Percentiles rank a stretch among this genome's conserved stretches.
phyloP scores from a whole-genome alignment of 2,797 vertebrate species.

The Allobates femoralis region DNA sequence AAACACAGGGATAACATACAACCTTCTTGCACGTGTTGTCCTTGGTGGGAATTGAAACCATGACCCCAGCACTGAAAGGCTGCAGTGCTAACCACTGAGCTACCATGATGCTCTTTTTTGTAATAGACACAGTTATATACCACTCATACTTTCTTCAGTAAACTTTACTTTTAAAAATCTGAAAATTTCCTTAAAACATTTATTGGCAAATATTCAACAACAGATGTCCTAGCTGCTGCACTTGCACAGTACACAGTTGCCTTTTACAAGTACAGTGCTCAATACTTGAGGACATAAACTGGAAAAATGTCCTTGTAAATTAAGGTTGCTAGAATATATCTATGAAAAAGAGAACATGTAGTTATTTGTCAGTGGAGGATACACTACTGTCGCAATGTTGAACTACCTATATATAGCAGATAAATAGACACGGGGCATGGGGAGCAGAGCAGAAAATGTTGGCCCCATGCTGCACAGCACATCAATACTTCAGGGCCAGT shows the following conservation, averaged over 20 bases:
- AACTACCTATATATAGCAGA: conserved; percentile 20
- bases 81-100: no score
- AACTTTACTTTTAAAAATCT: background rate
- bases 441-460: background rate
- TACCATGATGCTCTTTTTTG: no score
- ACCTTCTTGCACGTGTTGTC: no score
- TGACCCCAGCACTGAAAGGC: no score
- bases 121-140: no score
- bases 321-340: background rate
- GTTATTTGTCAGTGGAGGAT: conserved; percentile 15
- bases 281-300: background rate
- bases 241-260: background rate
- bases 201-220: background rate
- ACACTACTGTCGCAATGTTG: background rate
- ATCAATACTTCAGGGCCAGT: conserved; percentile 47
- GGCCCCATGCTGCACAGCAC: conserved; percentile 42
- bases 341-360: background rate
- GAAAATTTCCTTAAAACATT: no score
- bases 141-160: background rate
- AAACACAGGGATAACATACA: no score
- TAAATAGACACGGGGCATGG: conserved; percentile 16
- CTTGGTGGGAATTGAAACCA: no score
- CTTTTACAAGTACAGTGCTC: background rate
- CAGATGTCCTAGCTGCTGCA: background rate
- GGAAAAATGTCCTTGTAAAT: background rate